Conservation (phyloP, 1,140 invertebrate genomes). For the Rhizoglyphus robini region DNA sequence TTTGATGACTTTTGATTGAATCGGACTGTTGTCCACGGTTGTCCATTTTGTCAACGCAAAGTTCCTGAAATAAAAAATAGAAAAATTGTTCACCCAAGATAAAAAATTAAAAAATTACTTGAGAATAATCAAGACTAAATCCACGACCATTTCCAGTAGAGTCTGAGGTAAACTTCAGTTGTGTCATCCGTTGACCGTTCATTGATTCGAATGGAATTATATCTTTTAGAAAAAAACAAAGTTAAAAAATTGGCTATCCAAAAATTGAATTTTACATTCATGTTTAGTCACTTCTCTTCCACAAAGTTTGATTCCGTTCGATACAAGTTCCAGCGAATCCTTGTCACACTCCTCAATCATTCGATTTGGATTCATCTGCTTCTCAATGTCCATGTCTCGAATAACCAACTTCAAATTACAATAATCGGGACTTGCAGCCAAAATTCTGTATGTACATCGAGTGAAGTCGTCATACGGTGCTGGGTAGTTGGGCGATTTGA, state of each 20-base stretch:
- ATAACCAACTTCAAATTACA: constrained; percentile 24
- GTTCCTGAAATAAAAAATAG: neutral
- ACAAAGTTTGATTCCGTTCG: constrained; percentile 24
- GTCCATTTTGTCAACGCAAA: neutral
- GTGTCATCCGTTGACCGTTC: constrained; percentile 9
- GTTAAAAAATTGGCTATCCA: constrained; percentile 10
- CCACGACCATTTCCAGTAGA: constrained; percentile 19
- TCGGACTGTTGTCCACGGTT: neutral
- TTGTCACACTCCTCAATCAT: constrained; percentile 24
- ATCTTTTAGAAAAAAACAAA: neutral
- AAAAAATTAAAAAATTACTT: constrained; percentile 18
- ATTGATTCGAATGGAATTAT: constrained; percentile 18
- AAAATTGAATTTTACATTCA: constrained; percentile 19
- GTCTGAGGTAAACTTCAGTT: constrained; percentile 24
- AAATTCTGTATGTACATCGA: constrained; percentile 26
- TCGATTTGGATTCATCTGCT: neutral
- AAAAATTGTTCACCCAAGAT: neutral
- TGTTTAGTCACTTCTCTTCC: constrained; percentile 22
- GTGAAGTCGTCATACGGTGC: constrained; percentile 24
- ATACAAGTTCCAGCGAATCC: constrained; percentile 26
- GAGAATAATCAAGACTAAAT: constrained; percentile 23
- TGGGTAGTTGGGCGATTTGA: constrained; percentile 27
- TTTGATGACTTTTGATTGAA: neutral
- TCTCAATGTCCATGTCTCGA: constrained; percentile 26
- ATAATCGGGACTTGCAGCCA: constrained; percentile 17